Evolutionary conservation across 2,888 invertebrate genomes (phyloP), one percentile per base, ranked within the genome.

Genomic region (Diaprepes abbreviatus): DNA sequence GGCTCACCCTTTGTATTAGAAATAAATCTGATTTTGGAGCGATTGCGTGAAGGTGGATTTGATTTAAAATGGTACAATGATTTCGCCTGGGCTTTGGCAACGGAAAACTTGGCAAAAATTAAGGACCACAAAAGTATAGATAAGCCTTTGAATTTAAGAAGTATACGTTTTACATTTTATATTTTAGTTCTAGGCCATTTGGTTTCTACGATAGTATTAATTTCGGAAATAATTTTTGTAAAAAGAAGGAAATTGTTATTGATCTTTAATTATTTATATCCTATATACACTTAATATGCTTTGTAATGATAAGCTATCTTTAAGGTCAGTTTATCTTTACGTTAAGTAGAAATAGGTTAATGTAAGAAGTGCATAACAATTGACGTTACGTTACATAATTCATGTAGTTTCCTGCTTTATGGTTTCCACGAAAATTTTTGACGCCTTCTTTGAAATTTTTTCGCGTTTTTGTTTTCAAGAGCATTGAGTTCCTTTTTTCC

Each of bases 1-100:
- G 80, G 84, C 16, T 86, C 85, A 3, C 84, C 85, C 2, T 84
- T 83, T 68, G 71, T 83, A 9, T 72, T 77, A 0, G 74, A 78
- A 12, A 79, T 86, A 19, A 83, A 86, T 73, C 60, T 55, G 1
- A 60, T 83, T 10, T 74, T 86, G 1, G 73, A 62, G 3, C 73
- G 74, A 19, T 77, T 85, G n/a, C 73, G 79, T 12, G 82, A 85
- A 70, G 81, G 80, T 5, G 86, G 85, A 0, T 73, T 86, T 6
- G 74, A 80, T 0, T 43, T 72, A 0, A 81, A 85, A 68, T 86
- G 86, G 86, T 81, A 82, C 52, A 50, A 75, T 1, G 80, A 83
- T 48, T 59, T 72, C 50, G 24, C 31, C 9, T 28, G 28, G 28
- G 48, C 48, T 14, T 14, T 50, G 10, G 28, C 16, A 7, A 50